These are phyloP conservation scores for Aphaenogaster floridana DNA, from an alignment of 1,140 invertebrate species.

Conservation along the genomic window DNA sequence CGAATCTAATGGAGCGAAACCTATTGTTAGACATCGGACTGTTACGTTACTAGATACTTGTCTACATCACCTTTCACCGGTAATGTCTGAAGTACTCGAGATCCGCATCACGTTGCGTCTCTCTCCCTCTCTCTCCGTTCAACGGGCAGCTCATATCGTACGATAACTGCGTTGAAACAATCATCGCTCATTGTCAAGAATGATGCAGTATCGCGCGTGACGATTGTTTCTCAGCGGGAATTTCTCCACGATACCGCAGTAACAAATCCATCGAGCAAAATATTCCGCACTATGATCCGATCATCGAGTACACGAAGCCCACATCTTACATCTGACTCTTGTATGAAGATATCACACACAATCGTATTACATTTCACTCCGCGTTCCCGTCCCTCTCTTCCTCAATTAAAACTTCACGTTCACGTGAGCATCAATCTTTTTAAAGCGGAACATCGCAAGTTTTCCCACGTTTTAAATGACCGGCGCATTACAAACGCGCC, in stretches of 20 bases:
- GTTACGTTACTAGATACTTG: conserved; percentile 33
- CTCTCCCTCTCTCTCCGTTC: conserved; percentile 12
- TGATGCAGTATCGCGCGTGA: conserved; percentile 29
- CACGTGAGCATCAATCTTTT: neutral
- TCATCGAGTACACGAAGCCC: neutral
- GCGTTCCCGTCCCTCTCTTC: neutral
- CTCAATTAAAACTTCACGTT: conserved; percentile 1
- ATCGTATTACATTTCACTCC: neutral
- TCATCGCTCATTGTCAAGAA: conserved; percentile 43
- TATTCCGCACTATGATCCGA: conserved; percentile 22
- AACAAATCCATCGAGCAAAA: conserved; percentile 11
- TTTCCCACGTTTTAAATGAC: conserved; percentile 33
- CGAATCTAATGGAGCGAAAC: conserved; percentile 42
- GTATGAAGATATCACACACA: neutral
- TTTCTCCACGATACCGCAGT: conserved; percentile 9
- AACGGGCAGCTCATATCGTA: neutral
- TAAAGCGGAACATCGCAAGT: neutral
- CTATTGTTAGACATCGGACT: conserved; percentile 49
- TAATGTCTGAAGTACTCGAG: conserved; percentile 17
- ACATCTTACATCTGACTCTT: neutral
- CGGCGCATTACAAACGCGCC: neutral
- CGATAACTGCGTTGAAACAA: conserved; percentile 27
- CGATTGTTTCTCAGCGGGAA: conserved; percentile 38
- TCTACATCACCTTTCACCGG: conserved; percentile 43
- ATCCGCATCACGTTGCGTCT: conserved; percentile 36